Evolutionary conservation across 2,888 invertebrate genomes (phyloP).

Genomic region (Sycophila texana): DNA sequence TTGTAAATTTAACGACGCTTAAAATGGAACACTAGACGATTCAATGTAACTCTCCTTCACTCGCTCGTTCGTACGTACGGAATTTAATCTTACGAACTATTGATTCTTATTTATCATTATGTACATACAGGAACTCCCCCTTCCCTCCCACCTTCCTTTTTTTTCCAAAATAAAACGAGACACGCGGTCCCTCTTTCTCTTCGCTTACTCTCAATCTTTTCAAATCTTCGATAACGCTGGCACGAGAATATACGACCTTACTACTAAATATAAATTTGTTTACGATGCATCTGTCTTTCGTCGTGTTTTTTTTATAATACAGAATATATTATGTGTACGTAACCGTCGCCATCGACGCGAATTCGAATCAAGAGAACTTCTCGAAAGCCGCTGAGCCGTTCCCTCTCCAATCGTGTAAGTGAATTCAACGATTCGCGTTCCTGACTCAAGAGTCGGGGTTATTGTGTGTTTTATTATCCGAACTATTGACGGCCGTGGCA

Average conservation of each 20-base stretch:
- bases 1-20: conserved; percentile 38
- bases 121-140: conserved; percentile 44
- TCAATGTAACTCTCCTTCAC: conserved; percentile 13
- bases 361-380: conserved; percentile 30
- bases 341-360: conserved; percentile 20
- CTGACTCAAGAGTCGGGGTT: conserved; percentile 60
- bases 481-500: conserved; percentile 22
- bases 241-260: conserved; percentile 38
- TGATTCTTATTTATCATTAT: conserved; percentile 52
- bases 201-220: neutral
- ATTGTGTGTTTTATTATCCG: conserved; percentile 62
- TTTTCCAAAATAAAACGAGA: conserved; percentile 51
- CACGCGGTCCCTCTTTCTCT: conserved; percentile 28
- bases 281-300: conserved; percentile 13
- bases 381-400: conserved; percentile 45
- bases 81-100: conserved; percentile 46
- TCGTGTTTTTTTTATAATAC: conserved; percentile 37
- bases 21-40: conserved; percentile 43
- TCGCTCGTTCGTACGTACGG: conserved; percentile 40
- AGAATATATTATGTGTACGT: conserved; percentile 47
- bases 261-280: conserved; percentile 48
- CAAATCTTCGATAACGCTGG: conserved; percentile 30
- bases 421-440: conserved; percentile 40
- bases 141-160: conserved; percentile 16
- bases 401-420: conserved; percentile 1